Evolutionary conservation across 2,797 vertebrate species (phyloP), one percentile per base, ranked within the genome.

Genomic region (Chloroceryle inda): DNA sequence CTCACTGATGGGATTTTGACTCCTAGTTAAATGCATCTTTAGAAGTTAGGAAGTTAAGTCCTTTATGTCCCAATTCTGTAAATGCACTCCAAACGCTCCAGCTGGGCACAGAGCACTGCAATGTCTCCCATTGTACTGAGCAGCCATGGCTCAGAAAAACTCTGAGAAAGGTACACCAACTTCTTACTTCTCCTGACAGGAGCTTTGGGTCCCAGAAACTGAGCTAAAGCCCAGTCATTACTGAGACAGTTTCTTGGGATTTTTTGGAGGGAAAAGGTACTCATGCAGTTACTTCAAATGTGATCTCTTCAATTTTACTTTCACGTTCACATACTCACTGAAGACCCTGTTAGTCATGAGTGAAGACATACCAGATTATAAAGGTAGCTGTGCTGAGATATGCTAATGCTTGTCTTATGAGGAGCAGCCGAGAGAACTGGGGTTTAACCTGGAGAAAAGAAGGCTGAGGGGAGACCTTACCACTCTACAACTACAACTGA

Each of bases 41-140:
- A 72, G 53, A 94, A 94, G 31, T 45, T 38, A 33, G 68, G 62
- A 94, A 92, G n/a, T 40, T 38, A n/a, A 31, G 10, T 64, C 13
- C 31, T 75, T 84, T 49, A 42, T 72, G 47, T 52, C 23, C 50
- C 11, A 2, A 7, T 85, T 66, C 27, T 68, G 47, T 45, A 82
- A 69, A 47, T 23, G 50, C 26, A 13, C 31, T 87, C 21, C 13
- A 66, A 61, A 11, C 27, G 26, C 0, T 0, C 61, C 62, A 78
- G 50, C 45, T 58, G n/a, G 38, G 3, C n/a, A 3, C 5, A 40
- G 66, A 64, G 31, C 10, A 14, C 7, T 74, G 35, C 21, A 27
- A 8, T 33, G 4, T 85, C 55, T 45, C 62, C 49, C 37, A 5
- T 11, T 44, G 37, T 45, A 55, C 42, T 5, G 10, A 40, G 21